phyloP scores from a whole-genome alignment of 1,140 invertebrate species.

The Bursaphelenchus mucronatus region DNA sequence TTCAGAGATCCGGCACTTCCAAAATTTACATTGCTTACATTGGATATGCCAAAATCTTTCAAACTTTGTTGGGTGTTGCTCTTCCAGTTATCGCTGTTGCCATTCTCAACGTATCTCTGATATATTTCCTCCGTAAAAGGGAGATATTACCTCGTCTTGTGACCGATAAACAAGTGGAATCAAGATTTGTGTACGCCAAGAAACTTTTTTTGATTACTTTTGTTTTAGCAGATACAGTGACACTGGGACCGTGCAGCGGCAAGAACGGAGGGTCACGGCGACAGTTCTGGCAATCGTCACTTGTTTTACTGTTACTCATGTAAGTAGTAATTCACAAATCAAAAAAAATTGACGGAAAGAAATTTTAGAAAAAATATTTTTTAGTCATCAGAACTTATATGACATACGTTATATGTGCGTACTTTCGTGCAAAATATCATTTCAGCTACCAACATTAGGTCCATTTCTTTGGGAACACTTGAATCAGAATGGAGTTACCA shows the following conservation, averaged over 20 bases:
- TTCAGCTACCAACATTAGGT: constrained; percentile 40
- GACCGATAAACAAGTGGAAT: constrained; percentile 31
- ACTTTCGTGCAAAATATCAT: constrained; percentile 1
- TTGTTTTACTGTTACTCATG: constrained; percentile 49
- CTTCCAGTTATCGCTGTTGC: constrained; percentile 49
- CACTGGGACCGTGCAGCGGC: constrained; percentile 42
- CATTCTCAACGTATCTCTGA: constrained; percentile 49
- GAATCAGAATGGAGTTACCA: constrained; percentile 19
- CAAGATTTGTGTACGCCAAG: constrained; percentile 26
- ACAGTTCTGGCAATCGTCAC: constrained; percentile 50
- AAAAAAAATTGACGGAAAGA: background rate
- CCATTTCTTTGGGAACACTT: constrained; percentile 53
- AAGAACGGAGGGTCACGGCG: constrained; percentile 48
- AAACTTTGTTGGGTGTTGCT: constrained; percentile 32
- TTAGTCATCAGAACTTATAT: too few relatives aligned
- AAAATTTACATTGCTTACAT: constrained; percentile 20
- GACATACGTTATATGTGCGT: too few relatives aligned
- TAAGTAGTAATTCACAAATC: constrained; percentile 35
- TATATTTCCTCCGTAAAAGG: constrained; percentile 46
- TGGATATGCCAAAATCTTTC: constrained; percentile 27
- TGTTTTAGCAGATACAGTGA: constrained; percentile 33
- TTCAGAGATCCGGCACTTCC: constrained; percentile 25
- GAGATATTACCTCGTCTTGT: constrained; percentile 42
- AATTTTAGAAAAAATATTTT: background rate
- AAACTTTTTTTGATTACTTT: background rate